Percentiles rank a stretch among this genome's conserved stretches.
phyloP scores from a whole-genome alignment of 1,140 invertebrate genomes.

The Caerostris darwini region DNA sequence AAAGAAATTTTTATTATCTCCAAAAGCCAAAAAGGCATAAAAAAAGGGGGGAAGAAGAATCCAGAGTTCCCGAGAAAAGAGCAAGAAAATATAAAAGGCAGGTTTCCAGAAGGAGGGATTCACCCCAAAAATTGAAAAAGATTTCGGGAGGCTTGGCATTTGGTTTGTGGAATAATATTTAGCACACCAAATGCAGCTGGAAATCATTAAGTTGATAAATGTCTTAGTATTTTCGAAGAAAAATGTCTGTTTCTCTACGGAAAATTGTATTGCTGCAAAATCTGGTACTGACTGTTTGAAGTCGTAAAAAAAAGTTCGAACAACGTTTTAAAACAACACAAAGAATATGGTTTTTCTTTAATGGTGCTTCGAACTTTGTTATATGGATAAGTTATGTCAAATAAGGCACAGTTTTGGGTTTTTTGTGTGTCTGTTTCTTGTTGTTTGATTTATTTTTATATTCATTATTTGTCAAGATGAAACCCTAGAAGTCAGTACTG shows the following conservation, averaged over 20 bases:
- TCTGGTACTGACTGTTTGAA: background rate
- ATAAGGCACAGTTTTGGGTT: background rate
- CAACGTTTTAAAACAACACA: slow-evolving; percentile 11
- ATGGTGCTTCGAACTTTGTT: background rate
- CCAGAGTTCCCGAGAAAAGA: slow-evolving; percentile 46
- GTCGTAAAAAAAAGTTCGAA: slow-evolving; percentile 14
- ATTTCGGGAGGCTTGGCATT: background rate
- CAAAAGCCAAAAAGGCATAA: slow-evolving; percentile 68
- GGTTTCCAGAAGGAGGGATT: slow-evolving; percentile 12
- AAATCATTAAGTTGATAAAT: slow-evolving; percentile 61
- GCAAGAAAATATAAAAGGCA: slow-evolving; percentile 26
- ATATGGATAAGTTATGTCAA: background rate
- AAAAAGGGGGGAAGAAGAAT: slow-evolving; percentile 46
- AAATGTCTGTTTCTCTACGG: slow-evolving; percentile 6
- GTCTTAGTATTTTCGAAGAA: background rate
- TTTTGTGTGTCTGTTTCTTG: background rate
- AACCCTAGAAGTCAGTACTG: no score
- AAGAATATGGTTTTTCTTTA: background rate
- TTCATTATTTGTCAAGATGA: no score
- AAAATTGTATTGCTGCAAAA: background rate
- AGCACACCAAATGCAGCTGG: slow-evolving; percentile 45
- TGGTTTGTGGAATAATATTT: slow-evolving; percentile 51
- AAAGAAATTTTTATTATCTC: slow-evolving; percentile 74
- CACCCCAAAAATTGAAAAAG: slow-evolving; percentile 55
- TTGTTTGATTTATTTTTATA: no score